Conservation (phyloP, 2,888 invertebrate species). For the Eristalinus aeneus region DNA sequence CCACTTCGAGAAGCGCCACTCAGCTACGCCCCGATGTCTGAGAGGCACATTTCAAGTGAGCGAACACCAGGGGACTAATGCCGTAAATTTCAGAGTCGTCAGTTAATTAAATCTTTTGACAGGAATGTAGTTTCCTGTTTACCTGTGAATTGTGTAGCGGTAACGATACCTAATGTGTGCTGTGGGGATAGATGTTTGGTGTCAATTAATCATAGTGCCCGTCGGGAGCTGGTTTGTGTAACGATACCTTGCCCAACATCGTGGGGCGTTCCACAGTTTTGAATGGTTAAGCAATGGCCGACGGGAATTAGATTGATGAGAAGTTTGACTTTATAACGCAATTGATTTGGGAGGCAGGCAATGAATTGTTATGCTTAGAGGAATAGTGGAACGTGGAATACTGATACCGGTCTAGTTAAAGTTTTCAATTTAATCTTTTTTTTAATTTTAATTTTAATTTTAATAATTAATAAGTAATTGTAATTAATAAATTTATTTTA, state of each 20-base stretch:
- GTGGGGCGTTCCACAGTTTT: neutral
- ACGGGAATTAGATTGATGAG: too few relatives aligned
- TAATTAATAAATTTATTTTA: too few relatives aligned
- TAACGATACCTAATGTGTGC: neutral
- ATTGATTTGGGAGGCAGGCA: too few relatives aligned
- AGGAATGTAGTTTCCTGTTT: constrained; percentile 21
- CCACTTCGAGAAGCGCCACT: constrained; percentile 25
- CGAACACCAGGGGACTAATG: neutral
- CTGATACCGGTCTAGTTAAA: too few relatives aligned
- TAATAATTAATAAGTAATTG: too few relatives aligned
- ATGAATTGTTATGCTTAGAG: too few relatives aligned
- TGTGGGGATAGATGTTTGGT: constrained; percentile 10
- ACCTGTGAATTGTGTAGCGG: constrained; percentile 14
- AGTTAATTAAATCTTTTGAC: constrained; percentile 40
- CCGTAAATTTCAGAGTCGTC: constrained; percentile 27
- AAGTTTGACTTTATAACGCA: too few relatives aligned
- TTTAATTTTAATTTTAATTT: too few relatives aligned
- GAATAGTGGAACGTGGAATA: too few relatives aligned
- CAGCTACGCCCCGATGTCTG: constrained; percentile 21
- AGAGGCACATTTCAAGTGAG: neutral
- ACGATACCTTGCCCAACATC: neutral
- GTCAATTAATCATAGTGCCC: constrained; percentile 28
- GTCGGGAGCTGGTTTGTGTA: neutral
- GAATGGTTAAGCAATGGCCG: too few relatives aligned
- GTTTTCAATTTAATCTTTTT: too few relatives aligned